phyloP scores from a whole-genome alignment of 2,797 vertebrate species.

The Sciurus carolinensis region DNA sequence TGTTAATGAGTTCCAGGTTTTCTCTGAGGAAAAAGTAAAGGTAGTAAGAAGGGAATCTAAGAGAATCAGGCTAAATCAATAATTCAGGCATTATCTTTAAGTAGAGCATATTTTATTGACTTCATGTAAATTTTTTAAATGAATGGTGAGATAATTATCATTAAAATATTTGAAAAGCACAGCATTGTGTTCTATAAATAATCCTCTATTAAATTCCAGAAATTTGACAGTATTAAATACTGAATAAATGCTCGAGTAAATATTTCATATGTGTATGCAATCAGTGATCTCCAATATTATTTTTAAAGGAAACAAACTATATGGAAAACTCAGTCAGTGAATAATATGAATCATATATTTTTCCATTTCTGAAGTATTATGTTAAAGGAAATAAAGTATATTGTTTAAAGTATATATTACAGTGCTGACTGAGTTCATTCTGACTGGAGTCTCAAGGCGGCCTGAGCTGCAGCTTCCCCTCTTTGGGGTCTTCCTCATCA shows the following conservation, averaged over 20 bases:
- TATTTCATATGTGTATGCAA: too few species aligned
- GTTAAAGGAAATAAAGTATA: neutral
- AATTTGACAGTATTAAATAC: neutral
- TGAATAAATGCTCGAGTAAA: neutral
- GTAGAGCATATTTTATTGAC: neutral
- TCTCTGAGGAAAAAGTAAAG: neutral
- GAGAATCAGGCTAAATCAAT: neutral
- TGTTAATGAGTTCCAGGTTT: neutral
- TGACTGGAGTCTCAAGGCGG: slow-evolving; percentile 13
- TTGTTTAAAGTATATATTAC: too few species aligned
- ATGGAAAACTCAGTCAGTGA: too few species aligned
- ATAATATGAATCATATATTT: too few species aligned
- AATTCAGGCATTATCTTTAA: neutral
- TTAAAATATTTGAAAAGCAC: neutral
- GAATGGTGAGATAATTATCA: neutral
- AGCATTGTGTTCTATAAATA: too few species aligned
- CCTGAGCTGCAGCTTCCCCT: slow-evolving; percentile 48
- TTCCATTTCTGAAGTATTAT: neutral
- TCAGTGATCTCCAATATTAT: too few species aligned
- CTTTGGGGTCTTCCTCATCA: neutral
- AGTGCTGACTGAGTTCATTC: slow-evolving; percentile 19
- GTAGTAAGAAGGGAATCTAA: neutral
- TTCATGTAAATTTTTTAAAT: neutral
- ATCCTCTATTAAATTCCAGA: neutral
- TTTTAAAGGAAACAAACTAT: too few species aligned